Conservation (phyloP, 2,797 vertebrate genomes). For the Oryzias dopingdopingensis region DNA sequence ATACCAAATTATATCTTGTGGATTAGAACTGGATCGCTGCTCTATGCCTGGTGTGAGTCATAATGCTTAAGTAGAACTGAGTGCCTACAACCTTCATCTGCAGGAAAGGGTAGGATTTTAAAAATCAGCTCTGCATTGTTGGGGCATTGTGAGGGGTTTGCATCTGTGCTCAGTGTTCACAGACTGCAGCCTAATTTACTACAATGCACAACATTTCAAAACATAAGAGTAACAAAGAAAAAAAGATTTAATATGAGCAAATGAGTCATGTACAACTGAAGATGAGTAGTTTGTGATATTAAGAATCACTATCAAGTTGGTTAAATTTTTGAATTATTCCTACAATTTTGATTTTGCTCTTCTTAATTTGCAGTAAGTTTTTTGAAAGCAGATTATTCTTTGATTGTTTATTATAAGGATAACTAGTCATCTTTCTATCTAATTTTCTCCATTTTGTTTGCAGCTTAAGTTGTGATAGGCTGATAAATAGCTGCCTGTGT, state of each 20-base stretch:
- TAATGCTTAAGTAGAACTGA: slow-evolving; percentile 55
- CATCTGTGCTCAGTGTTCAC: slow-evolving; percentile 15
- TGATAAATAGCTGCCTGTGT: too few relatives aligned
- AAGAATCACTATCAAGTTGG: too few relatives aligned
- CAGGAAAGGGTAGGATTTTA: slow-evolving; percentile 46
- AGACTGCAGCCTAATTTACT: not conserved
- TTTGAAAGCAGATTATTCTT: too few relatives aligned
- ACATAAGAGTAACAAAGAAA: not conserved
- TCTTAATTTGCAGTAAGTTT: too few relatives aligned
- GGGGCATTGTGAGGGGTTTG: slow-evolving; percentile 43
- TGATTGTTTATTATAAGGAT: too few relatives aligned
- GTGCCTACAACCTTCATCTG: slow-evolving; percentile 54
- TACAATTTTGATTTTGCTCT: too few relatives aligned
- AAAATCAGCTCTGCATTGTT: slow-evolving; percentile 42
- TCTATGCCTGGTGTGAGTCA: slow-evolving; percentile 66
- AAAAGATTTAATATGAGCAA: not conserved
- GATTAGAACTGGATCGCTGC: slow-evolving; percentile 75
- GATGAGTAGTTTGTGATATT: too few relatives aligned
- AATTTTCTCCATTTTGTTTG: too few relatives aligned
- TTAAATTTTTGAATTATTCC: too few relatives aligned
- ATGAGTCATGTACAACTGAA: not conserved
- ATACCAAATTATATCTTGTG: slow-evolving; percentile 75
- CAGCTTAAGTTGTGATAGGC: too few relatives aligned
- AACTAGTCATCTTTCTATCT: too few relatives aligned
- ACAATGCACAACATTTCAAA: slow-evolving; percentile 10